These are phyloP conservation scores for Apotomis capreana DNA, from an alignment of 2,888 invertebrate species.

Conservation along the genomic window DNA sequence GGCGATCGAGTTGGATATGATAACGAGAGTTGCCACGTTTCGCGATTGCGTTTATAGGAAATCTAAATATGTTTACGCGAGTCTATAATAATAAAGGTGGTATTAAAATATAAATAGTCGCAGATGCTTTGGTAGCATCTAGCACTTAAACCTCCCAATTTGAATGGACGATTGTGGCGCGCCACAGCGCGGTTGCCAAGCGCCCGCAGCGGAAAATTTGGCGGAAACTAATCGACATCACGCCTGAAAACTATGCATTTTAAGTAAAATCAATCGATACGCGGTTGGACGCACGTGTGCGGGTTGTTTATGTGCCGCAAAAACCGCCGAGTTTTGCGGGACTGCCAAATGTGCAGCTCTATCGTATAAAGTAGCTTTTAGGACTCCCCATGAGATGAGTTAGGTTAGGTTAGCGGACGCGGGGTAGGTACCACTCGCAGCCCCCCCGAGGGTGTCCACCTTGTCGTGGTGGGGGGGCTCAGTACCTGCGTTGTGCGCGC, in stretches of 20 bases:
- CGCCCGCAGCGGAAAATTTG: slow-evolving; percentile 76
- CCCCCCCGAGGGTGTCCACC: too few species aligned
- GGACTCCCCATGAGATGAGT: slow-evolving; percentile 75
- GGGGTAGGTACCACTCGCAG: slow-evolving; percentile 67
- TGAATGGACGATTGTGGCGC: slow-evolving; percentile 63
- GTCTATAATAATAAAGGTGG: slow-evolving; percentile 11
- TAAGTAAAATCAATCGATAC: slow-evolving; percentile 79
- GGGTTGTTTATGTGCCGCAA: slow-evolving; percentile 80
- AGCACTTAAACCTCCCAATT: slow-evolving; percentile 58
- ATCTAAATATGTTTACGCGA: slow-evolving; percentile 51
- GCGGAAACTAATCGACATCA: slow-evolving; percentile 74
- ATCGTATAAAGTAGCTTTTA: slow-evolving; percentile 72
- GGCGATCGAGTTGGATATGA: slow-evolving; percentile 71
- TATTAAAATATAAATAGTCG: slow-evolving; percentile 29
- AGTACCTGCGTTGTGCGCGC: too few species aligned
- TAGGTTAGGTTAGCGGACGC: slow-evolving; percentile 70
- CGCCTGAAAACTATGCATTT: slow-evolving; percentile 77
- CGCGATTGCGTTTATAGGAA: slow-evolving; percentile 60
- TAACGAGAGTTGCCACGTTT: slow-evolving; percentile 66
- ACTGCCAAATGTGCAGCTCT: slow-evolving; percentile 74
- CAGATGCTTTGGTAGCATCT: slow-evolving; percentile 38
- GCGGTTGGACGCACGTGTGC: slow-evolving; percentile 74
- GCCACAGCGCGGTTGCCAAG: slow-evolving; percentile 73
- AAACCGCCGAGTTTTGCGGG: slow-evolving; percentile 76
- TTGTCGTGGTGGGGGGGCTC: too few species aligned